Base-by-base conservation (phyloP, 2,888 invertebrate species). In the Phalera bucephala region DNA sequence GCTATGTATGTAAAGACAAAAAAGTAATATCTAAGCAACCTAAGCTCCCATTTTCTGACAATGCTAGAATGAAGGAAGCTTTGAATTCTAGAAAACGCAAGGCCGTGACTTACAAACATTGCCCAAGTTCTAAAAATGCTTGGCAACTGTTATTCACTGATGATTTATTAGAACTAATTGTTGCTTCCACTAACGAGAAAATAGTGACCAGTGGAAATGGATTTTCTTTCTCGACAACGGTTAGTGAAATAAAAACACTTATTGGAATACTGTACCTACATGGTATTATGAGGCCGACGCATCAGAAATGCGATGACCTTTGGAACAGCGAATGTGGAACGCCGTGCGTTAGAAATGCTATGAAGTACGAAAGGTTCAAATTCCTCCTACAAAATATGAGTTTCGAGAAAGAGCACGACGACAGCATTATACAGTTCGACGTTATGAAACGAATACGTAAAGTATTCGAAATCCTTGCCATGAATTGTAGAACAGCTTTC, bases 211-310 rank as follows among this genome's bases (percentile, higher is more conserved):
- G 57, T 39, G 54, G 58, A 5, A 67, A 62, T 42, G 46, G 39
- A 33, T 48, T 52, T 35, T 46, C 55, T 8, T 41, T 48, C 9
- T 40, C 52, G 11, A 84, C 82, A 8, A 75, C 59, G 48, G 55
- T 73, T 32, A 54, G 45, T 29, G 89, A 89, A 79, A 68, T 90
- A 40, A 85, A 77, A 69, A 69, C 73, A 30, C 52, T 90, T 31
- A 80, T 89, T 41, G 88, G 87, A 17, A 78, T 90, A 54, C 59
- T 89, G 38, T 89, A 90, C 59, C 64, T 85, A 31, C 78, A 82
- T 47, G 89, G 88, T 3, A 76, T 87, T 52, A 79, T 82, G 74
- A 70, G 87, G 48, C 76, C 88, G 13, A 82, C 80, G 10, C 75
- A 83, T 70, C 76, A 78, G 42, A 79, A 77, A 56, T 65, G 65